These are phyloP conservation scores for Tapirus indicus DNA, from an alignment of 2,797 vertebrate genomes.

Conservation along the genomic window DNA sequence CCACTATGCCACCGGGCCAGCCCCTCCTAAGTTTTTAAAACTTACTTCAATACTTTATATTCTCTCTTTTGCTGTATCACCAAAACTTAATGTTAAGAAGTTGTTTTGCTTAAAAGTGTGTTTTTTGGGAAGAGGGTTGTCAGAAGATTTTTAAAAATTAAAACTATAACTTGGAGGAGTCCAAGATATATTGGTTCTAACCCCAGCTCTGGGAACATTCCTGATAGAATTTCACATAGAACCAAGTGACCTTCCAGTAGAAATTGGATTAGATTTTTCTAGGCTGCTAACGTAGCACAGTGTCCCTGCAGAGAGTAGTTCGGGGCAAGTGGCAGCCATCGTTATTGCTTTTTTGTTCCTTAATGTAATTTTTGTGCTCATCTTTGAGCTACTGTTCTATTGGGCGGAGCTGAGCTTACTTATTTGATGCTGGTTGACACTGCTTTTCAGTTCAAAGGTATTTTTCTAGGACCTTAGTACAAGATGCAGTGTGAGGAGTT, in stretches of 20 bases:
- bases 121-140: neutral
- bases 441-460: neutral
- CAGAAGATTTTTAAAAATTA: neutral
- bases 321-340: rapidly evolving
- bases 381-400: neutral
- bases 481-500: neutral
- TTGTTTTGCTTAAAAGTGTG: constrained; percentile 1
- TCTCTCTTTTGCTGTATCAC: neutral
- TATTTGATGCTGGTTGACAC: neutral
- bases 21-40: neutral
- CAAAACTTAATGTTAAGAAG: neutral
- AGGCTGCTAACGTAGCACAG: neutral
- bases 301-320: neutral
- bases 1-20: no score
- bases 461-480: neutral
- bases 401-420: neutral
- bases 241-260: neutral
- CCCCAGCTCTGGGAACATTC: neutral
- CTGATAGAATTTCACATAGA: neutral
- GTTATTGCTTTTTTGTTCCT: neutral
- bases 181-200: neutral
- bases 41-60: neutral
- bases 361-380: neutral
- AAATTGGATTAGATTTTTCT: neutral
- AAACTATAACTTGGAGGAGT: neutral